A percentile compares a stretch with the other conserved stretches of the same genome.
phyloP scores from a whole-genome alignment of 2,113 vertebrate genomes.

The Mirounga angustirostris region DNA sequence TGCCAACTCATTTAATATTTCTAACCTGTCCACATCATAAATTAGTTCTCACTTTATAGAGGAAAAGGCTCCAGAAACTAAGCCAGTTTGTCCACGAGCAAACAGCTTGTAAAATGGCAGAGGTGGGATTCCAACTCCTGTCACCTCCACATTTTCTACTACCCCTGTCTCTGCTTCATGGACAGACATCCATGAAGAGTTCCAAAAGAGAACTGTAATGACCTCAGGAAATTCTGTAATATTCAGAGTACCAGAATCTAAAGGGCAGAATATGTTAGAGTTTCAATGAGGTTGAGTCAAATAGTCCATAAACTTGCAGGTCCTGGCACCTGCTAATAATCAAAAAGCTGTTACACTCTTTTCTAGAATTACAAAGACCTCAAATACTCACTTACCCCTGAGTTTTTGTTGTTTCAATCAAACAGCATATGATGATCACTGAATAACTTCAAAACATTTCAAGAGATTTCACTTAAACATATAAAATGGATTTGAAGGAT shows the following conservation, averaged over 20 bases:
- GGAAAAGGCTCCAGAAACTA: conserved; percentile 1
- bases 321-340: conserved; percentile 29
- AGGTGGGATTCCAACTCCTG: conserved; percentile 32
- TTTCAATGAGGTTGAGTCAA: conserved; percentile 50
- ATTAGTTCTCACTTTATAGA: conserved; percentile 30
- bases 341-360: conserved; percentile 11
- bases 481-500: conserved; percentile 63
- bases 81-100: conserved; percentile 11
- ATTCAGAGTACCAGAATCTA: conserved; percentile 36
- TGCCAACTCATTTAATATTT: neutral
- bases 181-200: neutral
- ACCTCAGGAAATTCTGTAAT: conserved; percentile 40
- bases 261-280: neutral
- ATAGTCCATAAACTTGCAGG: neutral
- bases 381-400: conserved; percentile 32
- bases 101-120: conserved; percentile 16
- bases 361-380: conserved; percentile 46
- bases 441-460: conserved; percentile 65
- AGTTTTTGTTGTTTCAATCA: conserved; percentile 65
- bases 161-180: neutral
- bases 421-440: conserved; percentile 46
- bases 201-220: neutral
- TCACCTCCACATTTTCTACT: conserved; percentile 27
- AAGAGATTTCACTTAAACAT: conserved; percentile 66
- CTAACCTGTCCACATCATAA: neutral